Evolutionary conservation across 2,888 invertebrate species (phyloP).

Genomic region (Doris montereyensis): DNA sequence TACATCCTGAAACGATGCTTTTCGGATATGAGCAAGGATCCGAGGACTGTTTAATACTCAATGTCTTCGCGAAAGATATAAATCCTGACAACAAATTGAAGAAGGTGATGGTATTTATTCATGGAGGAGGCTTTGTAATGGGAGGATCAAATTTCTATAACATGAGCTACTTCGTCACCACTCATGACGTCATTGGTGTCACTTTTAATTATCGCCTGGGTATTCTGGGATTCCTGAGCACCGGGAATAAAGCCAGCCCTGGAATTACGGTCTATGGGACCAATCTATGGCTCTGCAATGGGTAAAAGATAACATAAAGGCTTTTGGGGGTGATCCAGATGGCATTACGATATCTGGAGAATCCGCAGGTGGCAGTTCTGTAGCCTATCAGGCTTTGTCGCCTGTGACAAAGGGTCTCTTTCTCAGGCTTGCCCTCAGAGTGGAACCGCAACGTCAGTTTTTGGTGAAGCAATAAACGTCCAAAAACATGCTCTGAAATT

Average conservation of each 20-base stretch:
- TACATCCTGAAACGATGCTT: no score
- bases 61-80: background rate
- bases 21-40: no score
- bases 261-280: conserved; percentile 46
- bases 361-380: conserved; percentile 53
- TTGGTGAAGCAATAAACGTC: background rate
- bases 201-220: conserved; percentile 41
- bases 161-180: conserved; percentile 9
- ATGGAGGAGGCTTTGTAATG: conserved; percentile 35
- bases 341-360: conserved; percentile 57
- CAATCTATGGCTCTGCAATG: conserved; percentile 34
- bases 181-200: conserved; percentile 36
- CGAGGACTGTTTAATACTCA: background rate
- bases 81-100: background rate
- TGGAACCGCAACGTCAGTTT: conserved; percentile 45
- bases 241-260: conserved; percentile 26
- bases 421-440: no score
- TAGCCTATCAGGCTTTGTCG: conserved; percentile 52
- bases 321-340: conserved; percentile 40
- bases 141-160: conserved; percentile 1
- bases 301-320: conserved; percentile 33
- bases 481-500: background rate
- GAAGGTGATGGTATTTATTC: conserved; percentile 40
- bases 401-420: conserved; percentile 52
- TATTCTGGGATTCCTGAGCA: conserved; percentile 37